Evolutionary conservation across 2,797 vertebrate species (phyloP).

Genomic region (Vultur gryphus): DNA sequence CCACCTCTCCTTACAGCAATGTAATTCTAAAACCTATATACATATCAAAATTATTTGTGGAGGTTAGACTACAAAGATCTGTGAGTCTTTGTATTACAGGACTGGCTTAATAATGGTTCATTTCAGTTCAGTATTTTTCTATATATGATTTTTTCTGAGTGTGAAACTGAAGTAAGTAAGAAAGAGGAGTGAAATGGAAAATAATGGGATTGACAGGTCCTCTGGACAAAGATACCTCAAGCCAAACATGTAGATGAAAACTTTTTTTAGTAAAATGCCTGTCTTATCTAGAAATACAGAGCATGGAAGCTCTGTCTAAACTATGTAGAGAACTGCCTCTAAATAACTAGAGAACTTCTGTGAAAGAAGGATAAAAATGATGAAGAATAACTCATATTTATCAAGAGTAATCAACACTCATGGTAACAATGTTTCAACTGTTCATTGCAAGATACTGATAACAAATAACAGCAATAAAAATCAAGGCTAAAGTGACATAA

Average conservation of each 20-base stretch:
- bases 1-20: not conserved
- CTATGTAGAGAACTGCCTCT: not conserved
- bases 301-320: not conserved
- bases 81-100: not conserved
- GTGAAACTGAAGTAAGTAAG: not conserved
- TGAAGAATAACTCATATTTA: not conserved
- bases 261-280: not conserved
- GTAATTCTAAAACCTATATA: not conserved
- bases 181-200: not conserved
- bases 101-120: not conserved
- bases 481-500: not conserved
- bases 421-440: not conserved
- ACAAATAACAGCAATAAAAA: not conserved
- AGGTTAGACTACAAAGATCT: not conserved
- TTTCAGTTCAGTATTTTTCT: not conserved
- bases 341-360: not conserved
- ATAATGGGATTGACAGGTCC: not conserved
- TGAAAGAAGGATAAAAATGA: not conserved
- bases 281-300: not conserved
- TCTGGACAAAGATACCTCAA: not conserved
- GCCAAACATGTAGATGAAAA: not conserved
- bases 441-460: not conserved
- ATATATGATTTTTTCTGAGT: not conserved
- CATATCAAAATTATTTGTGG: not conserved
- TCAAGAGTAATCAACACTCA: not conserved